phyloP scores from a whole-genome alignment of 2,888 invertebrate species.

The Dynastes hyllus region DNA sequence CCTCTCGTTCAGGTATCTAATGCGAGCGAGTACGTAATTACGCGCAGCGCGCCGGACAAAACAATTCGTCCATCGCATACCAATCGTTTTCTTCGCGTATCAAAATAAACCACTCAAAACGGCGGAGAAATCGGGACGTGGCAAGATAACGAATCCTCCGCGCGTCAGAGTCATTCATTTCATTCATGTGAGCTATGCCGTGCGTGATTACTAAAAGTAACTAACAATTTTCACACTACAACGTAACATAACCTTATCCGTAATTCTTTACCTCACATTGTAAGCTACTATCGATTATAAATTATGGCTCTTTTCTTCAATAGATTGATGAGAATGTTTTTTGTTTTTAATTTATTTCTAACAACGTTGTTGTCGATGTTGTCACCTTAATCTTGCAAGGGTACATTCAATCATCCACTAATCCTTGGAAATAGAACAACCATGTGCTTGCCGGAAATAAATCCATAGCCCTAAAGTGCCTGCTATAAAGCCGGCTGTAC shows the following conservation, averaged over 20 bases:
- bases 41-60: not conserved
- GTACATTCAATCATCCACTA: too few species aligned
- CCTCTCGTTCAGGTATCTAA: conserved; percentile 2
- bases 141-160: not conserved
- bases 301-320: too few species aligned
- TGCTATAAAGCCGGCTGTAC: too few species aligned
- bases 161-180: not conserved
- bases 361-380: too few species aligned
- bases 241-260: not conserved
- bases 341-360: too few species aligned
- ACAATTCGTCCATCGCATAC: conserved; percentile 8
- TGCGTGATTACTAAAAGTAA: not conserved
- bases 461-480: too few species aligned
- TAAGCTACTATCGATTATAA: too few species aligned
- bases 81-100: not conserved
- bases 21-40: too few species aligned
- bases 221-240: not conserved
- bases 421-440: too few species aligned
- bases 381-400: too few species aligned
- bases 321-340: too few species aligned
- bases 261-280: not conserved
- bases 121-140: not conserved
- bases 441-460: too few species aligned
- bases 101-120: conserved; percentile 16
- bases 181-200: not conserved